A percentile compares a stretch with the other conserved stretches of the same genome.
Conservation (phyloP, 2,888 invertebrate genomes). For the Odontocerum albicorne region DNA sequence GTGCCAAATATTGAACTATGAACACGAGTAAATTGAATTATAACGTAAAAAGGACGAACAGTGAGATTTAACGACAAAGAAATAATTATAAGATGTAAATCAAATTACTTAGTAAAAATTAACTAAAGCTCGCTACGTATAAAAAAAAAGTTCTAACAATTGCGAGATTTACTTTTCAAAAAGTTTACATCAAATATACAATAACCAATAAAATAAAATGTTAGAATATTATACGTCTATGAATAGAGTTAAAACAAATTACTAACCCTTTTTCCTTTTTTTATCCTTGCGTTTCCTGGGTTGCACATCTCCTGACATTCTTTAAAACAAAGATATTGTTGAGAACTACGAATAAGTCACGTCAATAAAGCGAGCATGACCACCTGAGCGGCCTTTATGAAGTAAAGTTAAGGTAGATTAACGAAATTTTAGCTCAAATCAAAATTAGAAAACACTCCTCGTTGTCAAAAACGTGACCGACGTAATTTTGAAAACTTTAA, state of each 20-base stretch:
- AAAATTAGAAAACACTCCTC: conserved; percentile 16
- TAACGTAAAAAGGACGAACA: too few species aligned
- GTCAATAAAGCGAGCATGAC: conserved; percentile 19
- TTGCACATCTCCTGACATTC: conserved; percentile 82
- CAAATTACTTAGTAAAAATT: too few species aligned
- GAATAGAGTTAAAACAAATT: too few species aligned
- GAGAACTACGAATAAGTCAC: conserved; percentile 11
- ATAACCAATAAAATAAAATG: too few species aligned
- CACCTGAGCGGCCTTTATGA: conserved; percentile 9
- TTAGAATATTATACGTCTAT: too few species aligned
- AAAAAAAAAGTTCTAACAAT: too few species aligned
- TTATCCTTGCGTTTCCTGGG: conserved; percentile 86
- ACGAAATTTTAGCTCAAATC: conserved; percentile 10
- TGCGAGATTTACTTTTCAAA: too few species aligned
- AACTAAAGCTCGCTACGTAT: too few species aligned
- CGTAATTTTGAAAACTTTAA: conserved; percentile 27
- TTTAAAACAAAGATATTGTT: conserved; percentile 10
- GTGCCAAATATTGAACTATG: conserved; percentile 25
- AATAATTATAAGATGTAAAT: too few species aligned
- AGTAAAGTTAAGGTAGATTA: background rate
- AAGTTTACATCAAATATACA: too few species aligned
- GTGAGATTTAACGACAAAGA: too few species aligned
- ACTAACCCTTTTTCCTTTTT: conserved; percentile 75
- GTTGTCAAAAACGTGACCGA: conserved; percentile 12
- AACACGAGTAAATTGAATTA: conserved; percentile 3